Conservation (phyloP, 2,888 invertebrate genomes). For the Acrobasis consociella region DNA sequence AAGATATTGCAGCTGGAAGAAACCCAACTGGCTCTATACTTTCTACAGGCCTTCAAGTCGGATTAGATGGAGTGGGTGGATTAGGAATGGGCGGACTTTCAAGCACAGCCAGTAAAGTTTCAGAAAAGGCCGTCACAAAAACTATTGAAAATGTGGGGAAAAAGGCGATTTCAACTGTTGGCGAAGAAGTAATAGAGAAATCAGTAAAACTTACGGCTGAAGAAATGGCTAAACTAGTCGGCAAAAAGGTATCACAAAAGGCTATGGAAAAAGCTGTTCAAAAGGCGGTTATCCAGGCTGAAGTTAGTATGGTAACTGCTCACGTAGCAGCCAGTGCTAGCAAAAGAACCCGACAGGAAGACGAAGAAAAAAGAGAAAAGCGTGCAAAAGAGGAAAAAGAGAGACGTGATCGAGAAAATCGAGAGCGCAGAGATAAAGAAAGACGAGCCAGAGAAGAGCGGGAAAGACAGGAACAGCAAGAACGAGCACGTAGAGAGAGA, state of each 20-base stretch:
- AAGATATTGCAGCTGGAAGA: slow-evolving; percentile 5
- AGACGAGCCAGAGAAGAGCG: neutral
- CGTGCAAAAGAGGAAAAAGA: neutral
- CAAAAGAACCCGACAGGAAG: slow-evolving; percentile 6
- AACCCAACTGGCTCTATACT: slow-evolving; percentile 14
- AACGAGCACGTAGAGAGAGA: neutral
- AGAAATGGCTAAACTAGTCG: slow-evolving; percentile 13
- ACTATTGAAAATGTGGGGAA: slow-evolving; percentile 11
- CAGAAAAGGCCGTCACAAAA: slow-evolving; percentile 6
- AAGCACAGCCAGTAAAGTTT: slow-evolving; percentile 10
- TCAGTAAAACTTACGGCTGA: neutral
- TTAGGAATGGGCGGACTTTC: slow-evolving; percentile 13
- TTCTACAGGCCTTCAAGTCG: slow-evolving; percentile 10
- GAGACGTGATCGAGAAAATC: neutral
- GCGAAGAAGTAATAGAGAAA: neutral
- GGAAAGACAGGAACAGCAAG: neutral
- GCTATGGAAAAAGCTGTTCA: slow-evolving; percentile 10
- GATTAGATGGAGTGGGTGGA: slow-evolving; percentile 11
- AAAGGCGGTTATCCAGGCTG: slow-evolving; percentile 10
- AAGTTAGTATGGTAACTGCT: slow-evolving; percentile 10
- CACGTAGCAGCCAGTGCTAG: slow-evolving; percentile 2
- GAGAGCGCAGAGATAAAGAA: neutral
- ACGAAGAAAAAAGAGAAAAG: neutral
- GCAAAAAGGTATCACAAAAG: slow-evolving; percentile 13
- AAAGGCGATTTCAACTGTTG: neutral